Conservation (phyloP, 2,888 invertebrate genomes). For the Ormyrus nitidulus region DNA sequence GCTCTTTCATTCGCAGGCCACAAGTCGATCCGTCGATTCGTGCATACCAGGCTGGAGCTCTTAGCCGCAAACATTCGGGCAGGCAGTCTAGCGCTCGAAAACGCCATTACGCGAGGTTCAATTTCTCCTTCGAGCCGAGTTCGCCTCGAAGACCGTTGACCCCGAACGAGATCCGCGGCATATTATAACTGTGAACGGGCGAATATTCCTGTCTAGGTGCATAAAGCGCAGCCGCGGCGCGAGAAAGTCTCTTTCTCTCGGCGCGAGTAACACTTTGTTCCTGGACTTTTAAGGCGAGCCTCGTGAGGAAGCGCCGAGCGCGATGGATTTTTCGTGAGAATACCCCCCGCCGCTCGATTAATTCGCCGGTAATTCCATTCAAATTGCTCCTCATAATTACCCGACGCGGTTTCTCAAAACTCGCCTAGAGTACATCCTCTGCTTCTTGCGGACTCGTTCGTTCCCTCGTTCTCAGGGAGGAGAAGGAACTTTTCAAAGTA, state of each 20-base stretch:
- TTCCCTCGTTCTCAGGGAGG: no score
- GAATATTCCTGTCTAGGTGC: constrained; percentile 46
- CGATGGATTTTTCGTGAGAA: constrained; percentile 20
- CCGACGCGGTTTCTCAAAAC: background rate
- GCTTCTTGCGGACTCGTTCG: no score
- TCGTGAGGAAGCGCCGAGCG: no score
- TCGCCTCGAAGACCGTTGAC: constrained; percentile 54
- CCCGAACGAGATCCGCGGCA: constrained; percentile 57
- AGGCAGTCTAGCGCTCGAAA: background rate
- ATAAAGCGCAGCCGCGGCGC: constrained; percentile 21
- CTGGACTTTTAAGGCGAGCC: background rate
- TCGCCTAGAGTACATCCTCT: background rate
- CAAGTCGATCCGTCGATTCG: no score
- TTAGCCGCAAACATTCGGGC: background rate
- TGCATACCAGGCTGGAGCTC: constrained; percentile 9
- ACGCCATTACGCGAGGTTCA: constrained; percentile 38
- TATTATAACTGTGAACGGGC: constrained; percentile 56
- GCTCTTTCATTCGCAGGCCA: constrained; percentile 18
- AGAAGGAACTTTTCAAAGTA: no score
- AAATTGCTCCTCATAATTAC: constrained; percentile 24
- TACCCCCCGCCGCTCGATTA: background rate
- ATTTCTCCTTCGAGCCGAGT: constrained; percentile 53
- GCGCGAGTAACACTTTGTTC: background rate
- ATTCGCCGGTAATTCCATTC: constrained; percentile 15
- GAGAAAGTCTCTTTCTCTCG: constrained; percentile 47